These are phyloP conservation scores for Griposia aprilina DNA, from an alignment of 2,888 invertebrate genomes.

Conservation along the genomic window DNA sequence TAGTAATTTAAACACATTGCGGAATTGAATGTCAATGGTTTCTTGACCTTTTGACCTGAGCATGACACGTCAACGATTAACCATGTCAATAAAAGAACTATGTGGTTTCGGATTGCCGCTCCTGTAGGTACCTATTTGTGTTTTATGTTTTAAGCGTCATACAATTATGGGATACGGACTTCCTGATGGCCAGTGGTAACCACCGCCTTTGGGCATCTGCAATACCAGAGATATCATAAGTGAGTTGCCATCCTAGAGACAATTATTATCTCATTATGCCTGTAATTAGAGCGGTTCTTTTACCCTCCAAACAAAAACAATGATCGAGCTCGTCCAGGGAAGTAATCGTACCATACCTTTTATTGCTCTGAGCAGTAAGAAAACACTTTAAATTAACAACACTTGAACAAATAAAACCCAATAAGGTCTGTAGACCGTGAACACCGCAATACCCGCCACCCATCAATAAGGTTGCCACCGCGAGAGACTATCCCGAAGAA, in stretches of 20 bases:
- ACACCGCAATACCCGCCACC: slow-evolving; percentile 19
- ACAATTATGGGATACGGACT: background rate
- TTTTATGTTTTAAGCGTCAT: background rate
- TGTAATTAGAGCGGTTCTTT: background rate
- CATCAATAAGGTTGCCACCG: slow-evolving; percentile 52
- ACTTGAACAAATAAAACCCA: slow-evolving; percentile 29
- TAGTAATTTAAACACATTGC: background rate
- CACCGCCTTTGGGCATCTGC: background rate
- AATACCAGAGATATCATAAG: too few relatives aligned
- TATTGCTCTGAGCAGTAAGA: background rate
- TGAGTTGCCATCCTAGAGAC: too few relatives aligned
- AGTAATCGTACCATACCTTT: background rate
- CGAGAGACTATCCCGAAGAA: slow-evolving; percentile 42
- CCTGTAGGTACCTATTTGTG: background rate
- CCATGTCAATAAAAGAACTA: background rate
- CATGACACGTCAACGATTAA: background rate
- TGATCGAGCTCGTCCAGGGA: background rate
- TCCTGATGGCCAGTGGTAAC: too few relatives aligned
- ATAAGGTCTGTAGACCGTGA: slow-evolving; percentile 15
- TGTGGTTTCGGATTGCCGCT: too few relatives aligned
- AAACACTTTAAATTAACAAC: slow-evolving; percentile 26
- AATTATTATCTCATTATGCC: background rate
- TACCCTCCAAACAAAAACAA: background rate
- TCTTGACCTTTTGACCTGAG: slow-evolving; percentile 23
- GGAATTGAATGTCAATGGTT: slow-evolving; percentile 7